Evolutionary conservation across 2,113 vertebrate genomes (phyloP).

Genomic region (Tragelaphus imberbis): DNA sequence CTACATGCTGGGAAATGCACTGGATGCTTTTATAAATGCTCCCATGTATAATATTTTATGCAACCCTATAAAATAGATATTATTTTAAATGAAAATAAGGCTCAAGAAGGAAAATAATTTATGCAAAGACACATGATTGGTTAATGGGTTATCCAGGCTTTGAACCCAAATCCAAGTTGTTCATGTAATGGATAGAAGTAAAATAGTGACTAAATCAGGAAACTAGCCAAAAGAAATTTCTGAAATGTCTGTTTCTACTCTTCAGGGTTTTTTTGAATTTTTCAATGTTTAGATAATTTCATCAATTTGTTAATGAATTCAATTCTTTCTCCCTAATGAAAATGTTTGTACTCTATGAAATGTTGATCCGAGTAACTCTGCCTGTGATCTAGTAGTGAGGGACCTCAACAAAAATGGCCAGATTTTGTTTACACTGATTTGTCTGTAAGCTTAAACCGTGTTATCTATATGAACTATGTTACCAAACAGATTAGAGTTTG

Average conservation of each 20-base stretch:
- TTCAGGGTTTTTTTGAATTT: background rate
- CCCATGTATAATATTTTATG: background rate
- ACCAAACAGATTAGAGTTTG: background rate
- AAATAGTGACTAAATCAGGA: background rate
- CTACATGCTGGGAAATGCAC: background rate
- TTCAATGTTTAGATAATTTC: background rate
- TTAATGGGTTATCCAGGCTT: background rate
- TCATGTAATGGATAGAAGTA: background rate
- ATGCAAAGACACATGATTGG: background rate
- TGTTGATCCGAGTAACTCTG: background rate
- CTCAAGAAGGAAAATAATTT: background rate
- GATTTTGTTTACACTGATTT: background rate
- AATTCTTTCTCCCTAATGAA: background rate
- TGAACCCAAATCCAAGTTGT: background rate
- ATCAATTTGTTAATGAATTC: conserved; percentile 18
- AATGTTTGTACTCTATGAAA: background rate
- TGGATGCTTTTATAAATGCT: background rate
- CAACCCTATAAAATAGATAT: background rate
- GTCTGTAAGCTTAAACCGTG: background rate
- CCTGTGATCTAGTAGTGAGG: background rate
- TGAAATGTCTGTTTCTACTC: background rate
- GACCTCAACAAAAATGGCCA: background rate
- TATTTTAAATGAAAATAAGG: conserved; percentile 12
- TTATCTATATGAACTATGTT: background rate
- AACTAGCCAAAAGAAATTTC: background rate